Percentiles rank a stretch among this genome's conserved stretches.
Evolutionary conservation across 2,113 vertebrate genomes (phyloP).

Genomic region (Meriones unguiculatus): DNA sequence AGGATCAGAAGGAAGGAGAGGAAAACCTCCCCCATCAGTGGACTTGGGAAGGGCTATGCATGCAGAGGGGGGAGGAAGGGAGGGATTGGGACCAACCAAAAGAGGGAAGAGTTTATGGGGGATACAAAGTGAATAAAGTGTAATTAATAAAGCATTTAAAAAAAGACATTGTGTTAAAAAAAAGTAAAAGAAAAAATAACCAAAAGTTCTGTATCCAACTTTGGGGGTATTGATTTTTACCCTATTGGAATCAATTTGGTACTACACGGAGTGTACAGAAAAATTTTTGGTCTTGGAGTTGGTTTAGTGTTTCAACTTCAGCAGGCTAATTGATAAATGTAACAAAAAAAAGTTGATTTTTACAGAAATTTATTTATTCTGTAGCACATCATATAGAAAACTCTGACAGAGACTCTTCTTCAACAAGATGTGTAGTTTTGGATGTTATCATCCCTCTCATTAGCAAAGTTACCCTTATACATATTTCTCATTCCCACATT

Average conservation of each 20-base stretch:
- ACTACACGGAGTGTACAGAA: conserved; percentile 46
- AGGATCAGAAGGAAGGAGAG: no score
- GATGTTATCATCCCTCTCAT: background rate
- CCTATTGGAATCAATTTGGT: conserved; percentile 60
- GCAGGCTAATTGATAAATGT: background rate
- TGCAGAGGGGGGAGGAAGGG: no score
- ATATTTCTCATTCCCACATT: conserved; percentile 17
- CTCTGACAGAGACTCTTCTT: background rate
- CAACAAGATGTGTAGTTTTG: background rate
- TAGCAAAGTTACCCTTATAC: conserved; percentile 13
- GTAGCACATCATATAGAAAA: background rate
- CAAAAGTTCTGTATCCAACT: background rate
- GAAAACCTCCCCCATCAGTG: no score
- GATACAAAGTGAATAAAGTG: no score
- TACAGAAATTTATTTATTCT: background rate
- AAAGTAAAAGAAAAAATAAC: conserved; percentile 8
- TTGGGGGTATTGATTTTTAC: conserved; percentile 69
- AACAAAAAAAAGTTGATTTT: conserved; percentile 48
- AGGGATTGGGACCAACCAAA: no score
- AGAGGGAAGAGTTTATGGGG: no score
- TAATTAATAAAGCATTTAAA: no score
- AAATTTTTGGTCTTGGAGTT: conserved; percentile 55
- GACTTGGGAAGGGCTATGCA: no score
- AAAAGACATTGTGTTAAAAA: no score
- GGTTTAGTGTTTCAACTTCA: background rate